Evolutionary conservation across 2,888 invertebrate species (phyloP).

Genomic region (Mesoligia furuncula): DNA sequence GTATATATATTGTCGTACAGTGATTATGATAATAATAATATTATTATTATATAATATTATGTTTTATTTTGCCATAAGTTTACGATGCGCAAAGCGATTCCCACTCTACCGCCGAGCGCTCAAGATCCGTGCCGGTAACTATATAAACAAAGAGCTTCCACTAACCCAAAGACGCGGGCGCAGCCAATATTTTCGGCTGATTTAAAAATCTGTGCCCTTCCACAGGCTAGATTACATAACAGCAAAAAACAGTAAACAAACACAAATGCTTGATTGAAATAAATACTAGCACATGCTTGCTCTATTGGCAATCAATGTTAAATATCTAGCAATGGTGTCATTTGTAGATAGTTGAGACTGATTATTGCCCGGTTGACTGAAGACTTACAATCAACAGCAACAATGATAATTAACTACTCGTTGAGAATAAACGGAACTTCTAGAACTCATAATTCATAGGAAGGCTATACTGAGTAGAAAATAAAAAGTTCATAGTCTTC

Average conservation of each 20-base stretch:
- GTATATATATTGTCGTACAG: too few species aligned
- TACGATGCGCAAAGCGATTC: too few species aligned
- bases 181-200: not conserved
- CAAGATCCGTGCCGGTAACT: too few species aligned
- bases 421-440: not conserved
- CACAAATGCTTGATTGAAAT: constrained; percentile 28
- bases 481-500: not conserved
- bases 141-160: not conserved
- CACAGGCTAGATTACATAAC: not conserved
- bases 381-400: not conserved
- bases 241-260: not conserved
- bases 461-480: not conserved
- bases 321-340: constrained; percentile 34
- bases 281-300: constrained; percentile 26
- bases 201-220: not conserved
- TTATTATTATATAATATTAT: too few species aligned
- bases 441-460: not conserved
- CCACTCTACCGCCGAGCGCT: too few species aligned
- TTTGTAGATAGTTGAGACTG: constrained; percentile 36
- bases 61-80: too few species aligned
- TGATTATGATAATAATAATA: too few species aligned
- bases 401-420: not conserved
- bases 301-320: constrained; percentile 55
- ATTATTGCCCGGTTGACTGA: constrained; percentile 37
- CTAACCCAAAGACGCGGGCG: not conserved